Evolutionary conservation across 1,140 invertebrate genomes (phyloP).

Genomic region (Macrotrachela quadricornifera): DNA sequence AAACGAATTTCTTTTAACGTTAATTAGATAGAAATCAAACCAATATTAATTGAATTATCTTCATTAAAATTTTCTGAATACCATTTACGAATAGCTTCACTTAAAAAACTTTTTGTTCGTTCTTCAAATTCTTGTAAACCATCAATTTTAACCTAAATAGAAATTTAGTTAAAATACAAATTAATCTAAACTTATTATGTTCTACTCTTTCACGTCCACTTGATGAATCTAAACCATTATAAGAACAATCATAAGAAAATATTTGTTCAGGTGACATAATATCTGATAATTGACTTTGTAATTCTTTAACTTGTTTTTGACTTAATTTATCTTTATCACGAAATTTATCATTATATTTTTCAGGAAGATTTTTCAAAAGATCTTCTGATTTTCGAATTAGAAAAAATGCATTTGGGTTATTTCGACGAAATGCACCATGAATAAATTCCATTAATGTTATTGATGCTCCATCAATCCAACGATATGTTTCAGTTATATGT

Average conservation of each 20-base stretch:
- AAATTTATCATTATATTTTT: constrained; percentile 15
- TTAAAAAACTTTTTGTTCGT: no score
- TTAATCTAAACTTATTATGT: not conserved
- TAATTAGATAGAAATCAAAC: no score
- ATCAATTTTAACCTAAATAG: no score
- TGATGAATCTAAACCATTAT: constrained; percentile 9
- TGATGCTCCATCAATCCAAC: constrained; percentile 21
- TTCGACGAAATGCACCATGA: constrained; percentile 19
- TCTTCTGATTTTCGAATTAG: constrained; percentile 15
- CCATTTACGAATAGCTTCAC: no score
- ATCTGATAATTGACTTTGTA: not conserved
- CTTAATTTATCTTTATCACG: constrained; percentile 15
- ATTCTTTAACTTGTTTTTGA: not conserved
- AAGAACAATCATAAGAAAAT: constrained; percentile 15
- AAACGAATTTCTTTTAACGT: no score
- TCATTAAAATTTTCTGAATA: no score
- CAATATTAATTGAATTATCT: no score
- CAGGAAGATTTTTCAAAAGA: constrained; percentile 15
- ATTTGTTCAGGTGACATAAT: constrained; percentile 17
- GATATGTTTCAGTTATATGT: constrained; percentile 11
- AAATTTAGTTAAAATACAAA: not conserved
- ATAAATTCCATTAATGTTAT: constrained; percentile 29
- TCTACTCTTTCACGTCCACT: constrained; percentile 17
- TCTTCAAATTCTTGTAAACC: no score
- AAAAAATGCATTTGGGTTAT: constrained; percentile 23